phyloP scores from a whole-genome alignment of 2,113 vertebrate genomes.

The Spilogale gracilis region DNA sequence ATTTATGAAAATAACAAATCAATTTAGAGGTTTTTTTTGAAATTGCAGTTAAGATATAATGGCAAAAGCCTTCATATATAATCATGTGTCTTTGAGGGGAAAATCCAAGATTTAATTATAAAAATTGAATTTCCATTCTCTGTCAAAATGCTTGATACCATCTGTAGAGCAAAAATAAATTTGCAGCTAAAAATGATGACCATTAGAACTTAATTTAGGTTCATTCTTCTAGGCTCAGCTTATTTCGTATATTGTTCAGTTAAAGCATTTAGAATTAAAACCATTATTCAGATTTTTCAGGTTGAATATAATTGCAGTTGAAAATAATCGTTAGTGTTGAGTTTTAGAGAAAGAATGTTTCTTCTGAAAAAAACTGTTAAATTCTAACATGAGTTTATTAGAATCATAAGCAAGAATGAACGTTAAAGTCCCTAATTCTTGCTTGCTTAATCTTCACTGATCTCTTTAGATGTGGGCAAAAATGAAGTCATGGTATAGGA shows the following conservation, averaged over 20 bases:
- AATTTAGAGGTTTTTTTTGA: conserved; percentile 36
- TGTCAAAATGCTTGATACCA: not conserved
- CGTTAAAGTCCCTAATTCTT: not conserved
- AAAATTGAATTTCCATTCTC: not conserved
- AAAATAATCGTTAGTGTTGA: conserved; percentile 48
- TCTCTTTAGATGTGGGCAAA: conserved; percentile 20
- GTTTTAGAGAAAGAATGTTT: not conserved
- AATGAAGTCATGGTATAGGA: conserved; percentile 20
- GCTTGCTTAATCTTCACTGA: not conserved
- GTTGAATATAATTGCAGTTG: conserved; percentile 10
- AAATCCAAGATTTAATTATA: conserved; percentile 27
- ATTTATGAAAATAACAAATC: conserved; percentile 17
- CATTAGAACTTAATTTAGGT: conserved; percentile 2
- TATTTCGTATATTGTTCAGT: conserved; percentile 6
- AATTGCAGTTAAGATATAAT: conserved; percentile 15
- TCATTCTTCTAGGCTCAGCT: not conserved
- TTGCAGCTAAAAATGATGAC: not conserved
- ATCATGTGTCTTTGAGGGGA: conserved; percentile 14
- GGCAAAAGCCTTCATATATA: conserved; percentile 2
- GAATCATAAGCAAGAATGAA: conserved; percentile 2
- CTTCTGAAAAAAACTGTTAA: conserved; percentile 25
- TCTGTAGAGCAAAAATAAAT: not conserved
- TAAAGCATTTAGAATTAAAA: conserved; percentile 42
- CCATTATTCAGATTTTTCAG: not conserved
- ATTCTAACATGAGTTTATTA: conserved; percentile 1